Evolutionary conservation across 1,140 invertebrate genomes (phyloP).

Genomic region (Druon quercuslanigerum): DNA sequence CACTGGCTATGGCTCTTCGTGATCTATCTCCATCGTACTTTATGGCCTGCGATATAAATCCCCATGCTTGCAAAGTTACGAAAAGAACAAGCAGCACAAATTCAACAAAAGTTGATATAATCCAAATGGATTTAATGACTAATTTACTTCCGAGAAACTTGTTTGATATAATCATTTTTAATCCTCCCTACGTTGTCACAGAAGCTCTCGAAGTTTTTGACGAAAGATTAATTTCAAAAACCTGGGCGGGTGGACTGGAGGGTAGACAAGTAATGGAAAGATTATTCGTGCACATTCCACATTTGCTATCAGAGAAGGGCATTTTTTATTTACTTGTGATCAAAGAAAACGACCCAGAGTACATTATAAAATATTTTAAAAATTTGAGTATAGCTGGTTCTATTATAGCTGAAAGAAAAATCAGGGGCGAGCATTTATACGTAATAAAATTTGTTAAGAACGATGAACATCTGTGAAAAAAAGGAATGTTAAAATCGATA

Average conservation of each 20-base stretch:
- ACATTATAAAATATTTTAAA: constrained; percentile 81
- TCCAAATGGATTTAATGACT: constrained; percentile 82
- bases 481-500: neutral
- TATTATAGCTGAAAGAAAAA: constrained; percentile 81
- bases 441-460: constrained; percentile 78
- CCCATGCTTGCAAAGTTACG: constrained; percentile 83
- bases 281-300: constrained; percentile 81
- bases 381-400: constrained; percentile 78
- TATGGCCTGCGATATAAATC: constrained; percentile 90
- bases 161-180: constrained; percentile 94
- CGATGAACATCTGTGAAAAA: constrained; percentile 22
- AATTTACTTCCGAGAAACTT: constrained; percentile 71
- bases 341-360: constrained; percentile 88
- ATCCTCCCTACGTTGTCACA: constrained; percentile 98
- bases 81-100: constrained; percentile 81
- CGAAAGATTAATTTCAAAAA: constrained; percentile 75
- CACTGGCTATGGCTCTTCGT: constrained; percentile 84
- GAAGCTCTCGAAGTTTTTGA: constrained; percentile 81
- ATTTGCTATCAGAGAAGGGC: constrained; percentile 83
- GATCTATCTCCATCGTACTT: constrained; percentile 72
- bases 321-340: constrained; percentile 90
- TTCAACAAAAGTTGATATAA: constrained; percentile 78
- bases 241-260: constrained; percentile 90
- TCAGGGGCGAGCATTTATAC: constrained; percentile 83
- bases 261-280: constrained; percentile 89